Conservation (phyloP, 1,140 invertebrate genomes). For the Drosophila kohkoa region DNA sequence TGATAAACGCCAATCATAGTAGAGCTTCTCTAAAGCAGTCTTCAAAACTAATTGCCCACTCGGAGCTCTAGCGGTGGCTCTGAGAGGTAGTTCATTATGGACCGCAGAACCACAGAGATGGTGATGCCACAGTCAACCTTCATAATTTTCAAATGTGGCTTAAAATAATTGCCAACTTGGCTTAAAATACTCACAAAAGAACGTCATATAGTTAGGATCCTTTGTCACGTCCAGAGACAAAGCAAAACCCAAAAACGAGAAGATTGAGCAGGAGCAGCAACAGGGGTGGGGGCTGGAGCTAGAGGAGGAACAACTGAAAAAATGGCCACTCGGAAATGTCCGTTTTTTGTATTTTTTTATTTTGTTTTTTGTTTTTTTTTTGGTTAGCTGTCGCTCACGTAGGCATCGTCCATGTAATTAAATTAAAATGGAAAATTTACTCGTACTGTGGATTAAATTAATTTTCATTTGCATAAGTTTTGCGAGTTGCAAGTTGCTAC, state of each 20-base stretch:
- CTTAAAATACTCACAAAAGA: constrained; percentile 64
- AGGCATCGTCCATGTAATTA: constrained; percentile 84
- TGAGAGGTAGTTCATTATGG: constrained; percentile 17
- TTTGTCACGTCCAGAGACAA: constrained; percentile 18
- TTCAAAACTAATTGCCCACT: constrained; percentile 41
- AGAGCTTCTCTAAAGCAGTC: constrained; percentile 9
- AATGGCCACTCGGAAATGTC: constrained; percentile 65
- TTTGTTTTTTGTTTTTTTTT: constrained; percentile 40
- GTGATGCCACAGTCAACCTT: constrained; percentile 55
- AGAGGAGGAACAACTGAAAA: constrained; percentile 21
- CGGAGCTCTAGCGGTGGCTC: not conserved
- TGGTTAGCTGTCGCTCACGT: constrained; percentile 82
- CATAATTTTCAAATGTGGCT: constrained; percentile 75
- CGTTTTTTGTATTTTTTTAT: constrained; percentile 22
- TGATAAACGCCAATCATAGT: constrained; percentile 60
- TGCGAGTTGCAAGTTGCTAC: constrained; percentile 34
- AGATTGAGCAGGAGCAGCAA: not conserved
- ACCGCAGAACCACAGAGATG: not conserved
- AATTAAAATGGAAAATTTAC: constrained; percentile 84
- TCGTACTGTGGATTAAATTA: constrained; percentile 84
- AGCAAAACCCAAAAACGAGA: constrained; percentile 25
- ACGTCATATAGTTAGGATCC: constrained; percentile 54
- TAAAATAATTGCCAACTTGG: constrained; percentile 74
- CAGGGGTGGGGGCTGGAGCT: not conserved
- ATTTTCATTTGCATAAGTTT: constrained; percentile 84